Evolutionary conservation across 2,113 vertebrate species (phyloP).

Genomic region (Porphyrio hochstetteri): DNA sequence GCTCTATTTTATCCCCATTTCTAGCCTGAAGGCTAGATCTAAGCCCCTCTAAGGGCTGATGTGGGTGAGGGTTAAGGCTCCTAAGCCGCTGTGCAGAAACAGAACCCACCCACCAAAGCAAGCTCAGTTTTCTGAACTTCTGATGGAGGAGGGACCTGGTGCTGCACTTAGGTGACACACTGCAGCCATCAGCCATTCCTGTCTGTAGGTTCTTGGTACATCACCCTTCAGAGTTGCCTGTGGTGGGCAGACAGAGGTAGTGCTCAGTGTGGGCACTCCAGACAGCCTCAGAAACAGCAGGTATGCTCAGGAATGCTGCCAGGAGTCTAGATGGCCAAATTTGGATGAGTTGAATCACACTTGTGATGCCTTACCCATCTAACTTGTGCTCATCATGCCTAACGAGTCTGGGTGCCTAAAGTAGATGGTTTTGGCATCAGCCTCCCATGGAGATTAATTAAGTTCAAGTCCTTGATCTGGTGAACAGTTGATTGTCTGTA

Average conservation of each 20-base stretch:
- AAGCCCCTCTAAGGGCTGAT: not conserved
- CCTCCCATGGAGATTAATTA: not conserved
- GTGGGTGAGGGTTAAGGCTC: not conserved
- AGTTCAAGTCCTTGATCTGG: not conserved
- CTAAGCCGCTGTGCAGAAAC: not conserved
- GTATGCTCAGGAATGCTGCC: not conserved
- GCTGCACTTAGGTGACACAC: fast-evolving
- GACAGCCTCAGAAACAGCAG: not conserved
- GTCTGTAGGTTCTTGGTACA: not conserved
- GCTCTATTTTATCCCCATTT: not conserved
- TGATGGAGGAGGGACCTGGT: not conserved
- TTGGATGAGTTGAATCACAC: not conserved
- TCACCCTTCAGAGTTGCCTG: not conserved
- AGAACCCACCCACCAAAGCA: not conserved
- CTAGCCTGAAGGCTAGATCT: not conserved
- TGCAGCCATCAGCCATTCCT: fast-evolving
- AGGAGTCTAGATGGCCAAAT: fast-evolving
- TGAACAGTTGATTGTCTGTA: constrained; percentile 2
- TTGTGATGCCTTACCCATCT: not conserved
- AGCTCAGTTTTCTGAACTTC: not conserved
- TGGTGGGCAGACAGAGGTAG: not conserved
- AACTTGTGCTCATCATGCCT: fast-evolving
- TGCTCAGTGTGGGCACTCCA: not conserved
- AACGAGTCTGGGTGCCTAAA: not conserved
- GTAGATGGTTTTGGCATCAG: not conserved